A percentile compares a stretch with the other conserved stretches of the same genome.
Evolutionary conservation across 2,888 invertebrate species (phyloP).

Genomic region (Lasius platythorax): DNA sequence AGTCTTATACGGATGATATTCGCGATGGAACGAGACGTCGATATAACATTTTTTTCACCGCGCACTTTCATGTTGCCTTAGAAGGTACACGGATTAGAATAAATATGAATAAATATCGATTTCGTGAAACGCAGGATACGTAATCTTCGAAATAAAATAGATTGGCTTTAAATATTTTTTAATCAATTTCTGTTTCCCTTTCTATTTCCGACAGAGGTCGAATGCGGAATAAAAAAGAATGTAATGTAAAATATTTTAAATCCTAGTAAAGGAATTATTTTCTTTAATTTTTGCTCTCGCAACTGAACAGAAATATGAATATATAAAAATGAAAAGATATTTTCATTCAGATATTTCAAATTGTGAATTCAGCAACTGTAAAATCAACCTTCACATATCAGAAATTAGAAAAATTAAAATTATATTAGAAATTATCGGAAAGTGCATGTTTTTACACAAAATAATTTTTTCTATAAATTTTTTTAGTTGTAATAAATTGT

Average conservation of each 20-base stretch:
- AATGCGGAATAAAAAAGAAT: background rate
- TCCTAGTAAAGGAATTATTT: background rate
- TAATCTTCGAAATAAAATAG: background rate
- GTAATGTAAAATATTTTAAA: constrained; percentile 2
- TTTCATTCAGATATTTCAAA: background rate
- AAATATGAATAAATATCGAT: background rate
- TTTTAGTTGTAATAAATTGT: background rate
- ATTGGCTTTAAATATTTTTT: background rate
- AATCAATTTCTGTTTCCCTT: background rate
- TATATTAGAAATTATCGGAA: background rate
- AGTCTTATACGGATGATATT: constrained; percentile 12
- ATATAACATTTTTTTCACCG: background rate
- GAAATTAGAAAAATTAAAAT: background rate
- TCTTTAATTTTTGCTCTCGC: background rate
- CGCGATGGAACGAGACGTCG: background rate
- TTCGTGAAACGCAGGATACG: background rate
- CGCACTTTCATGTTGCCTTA: background rate
- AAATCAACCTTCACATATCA: background rate
- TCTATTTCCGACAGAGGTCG: background rate
- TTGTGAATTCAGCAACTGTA: background rate
- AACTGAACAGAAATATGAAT: background rate
- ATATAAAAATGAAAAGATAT: background rate
- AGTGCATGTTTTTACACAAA: background rate
- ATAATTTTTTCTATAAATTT: background rate
- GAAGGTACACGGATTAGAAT: background rate